Evolutionary conservation across 2,888 invertebrate genomes (phyloP), one percentile per base, ranked within the genome.

Genomic region (Suillia variegata): DNA sequence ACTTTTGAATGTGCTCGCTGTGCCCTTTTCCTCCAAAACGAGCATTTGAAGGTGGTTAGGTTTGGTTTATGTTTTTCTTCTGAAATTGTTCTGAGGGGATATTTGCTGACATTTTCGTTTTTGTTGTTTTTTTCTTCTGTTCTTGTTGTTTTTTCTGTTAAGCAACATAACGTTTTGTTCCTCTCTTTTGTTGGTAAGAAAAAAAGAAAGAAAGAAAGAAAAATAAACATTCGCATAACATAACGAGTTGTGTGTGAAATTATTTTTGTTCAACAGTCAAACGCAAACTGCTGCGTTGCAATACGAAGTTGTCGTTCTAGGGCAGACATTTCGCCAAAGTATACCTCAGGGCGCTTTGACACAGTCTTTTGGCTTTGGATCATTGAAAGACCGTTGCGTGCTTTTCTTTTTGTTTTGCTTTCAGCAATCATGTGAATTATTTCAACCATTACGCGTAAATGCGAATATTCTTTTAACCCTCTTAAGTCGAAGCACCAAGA

Each of bases 211-310:
- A n/a, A n/a, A n/a, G n/a, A n/a, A n/a, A n/a, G n/a, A n/a, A n/a
- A n/a, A n/a, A n/a, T n/a, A n/a, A n/a, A n/a, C n/a, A n/a, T n/a
- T n/a, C n/a, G n/a, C n/a, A n/a, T n/a, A n/a, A n/a, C n/a, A n/a
- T 38, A 38, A 38, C n/a, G 38, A 38, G 47, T 18, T 50, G 50
- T 31, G 50, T 50, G 50, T 50, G 50, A 50, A 50, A 26, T 50
- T 50, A 50, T n/a, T 26, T 50, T 15, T 13, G 24, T 20, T 18
- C n/a, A n/a, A 26, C 12, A 26, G 12, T 10, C n/a, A 15, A 3
- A 49, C 12, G 4, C 20, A 49, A 50, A 50, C 31, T 50, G 31
- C 26, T 50, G 50, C 8, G 26, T 50, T n/a, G 26, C 31, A n/a
- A n/a, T n/a, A n/a, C n/a, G n/a, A n/a, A n/a, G n/a, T n/a, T n/a